A percentile compares a stretch with the other conserved stretches of the same genome.
These are phyloP conservation scores for Drosophila borealis DNA, from an alignment of 2,888 invertebrate genomes.

Conservation along the genomic window DNA sequence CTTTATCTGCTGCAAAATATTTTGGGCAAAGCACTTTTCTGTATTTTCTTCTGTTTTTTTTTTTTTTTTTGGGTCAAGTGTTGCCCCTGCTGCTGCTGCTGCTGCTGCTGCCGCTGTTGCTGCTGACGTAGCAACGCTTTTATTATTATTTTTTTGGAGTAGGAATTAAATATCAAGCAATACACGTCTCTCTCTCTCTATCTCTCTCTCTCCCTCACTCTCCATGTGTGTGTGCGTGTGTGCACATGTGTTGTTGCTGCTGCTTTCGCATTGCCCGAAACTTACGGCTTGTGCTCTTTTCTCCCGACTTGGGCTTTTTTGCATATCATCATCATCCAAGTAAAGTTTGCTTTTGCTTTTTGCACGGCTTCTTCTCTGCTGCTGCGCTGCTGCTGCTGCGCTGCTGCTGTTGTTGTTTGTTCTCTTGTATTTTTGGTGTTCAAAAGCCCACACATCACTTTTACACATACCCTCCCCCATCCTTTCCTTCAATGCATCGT, in stretches of 20 bases:
- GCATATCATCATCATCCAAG: slow-evolving; percentile 75
- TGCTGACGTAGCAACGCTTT: slow-evolving; percentile 71
- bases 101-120: slow-evolving; percentile 40
- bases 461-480: slow-evolving; percentile 34
- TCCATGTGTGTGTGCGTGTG: slow-evolving; percentile 16
- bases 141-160: slow-evolving; percentile 59
- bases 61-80: slow-evolving; percentile 71
- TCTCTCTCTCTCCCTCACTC: background rate
- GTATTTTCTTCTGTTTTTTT: slow-evolving; percentile 17
- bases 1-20: slow-evolving; percentile 66
- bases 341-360: slow-evolving; percentile 76
- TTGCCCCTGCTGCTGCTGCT: slow-evolving; percentile 60
- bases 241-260: slow-evolving; percentile 42
- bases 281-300: slow-evolving; percentile 41
- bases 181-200: slow-evolving; percentile 17
- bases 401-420: slow-evolving; percentile 50
- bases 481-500: background rate
- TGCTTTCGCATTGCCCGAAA: slow-evolving; percentile 39
- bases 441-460: slow-evolving; percentile 78
- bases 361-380: slow-evolving; percentile 24
- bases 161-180: slow-evolving; percentile 73
- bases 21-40: slow-evolving; percentile 53
- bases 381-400: slow-evolving; percentile 21
- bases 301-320: slow-evolving; percentile 45
- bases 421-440: slow-evolving; percentile 70